Base-by-base conservation (phyloP, 2,888 invertebrate species). In the Oscheius sp. region DNA sequence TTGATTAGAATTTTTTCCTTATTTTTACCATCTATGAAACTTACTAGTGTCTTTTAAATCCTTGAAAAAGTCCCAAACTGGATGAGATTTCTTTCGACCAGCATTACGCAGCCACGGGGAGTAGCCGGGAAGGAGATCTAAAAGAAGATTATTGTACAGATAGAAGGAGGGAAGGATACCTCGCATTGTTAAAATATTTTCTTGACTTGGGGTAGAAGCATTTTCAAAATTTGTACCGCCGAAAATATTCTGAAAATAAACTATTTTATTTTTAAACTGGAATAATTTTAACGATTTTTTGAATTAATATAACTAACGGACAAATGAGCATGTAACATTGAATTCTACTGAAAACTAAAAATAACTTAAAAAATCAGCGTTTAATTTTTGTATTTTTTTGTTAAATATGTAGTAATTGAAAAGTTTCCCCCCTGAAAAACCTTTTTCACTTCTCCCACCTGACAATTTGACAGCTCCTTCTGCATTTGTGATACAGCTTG, bases 51-150 rank as follows among this genome's bases (percentile, higher is more conserved):
- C 79, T 32, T 80, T 79, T 38, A 82, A 64, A 59, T 82, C 82
- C n/a, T 70, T 70, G 64, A 82, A 82, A 64, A 81, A 82, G 24
- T 79, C 75, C 81, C 82, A 82, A 32, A 82, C 82, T n/a, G 82
- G 82, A 66, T 82, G 82, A 14, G 78, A 76, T 68, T 82, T 82
- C 69, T 82, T 80, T 12, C 79, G 45, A 22, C 79, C 79, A 12
- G 79, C 79, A 36, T 80, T 80, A 26, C 79, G 51, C 8, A 75
- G 74, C 79, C 77, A 80, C 20, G 79, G 77, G 6, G 75, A 74
- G 33, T 67, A 67, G 41, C 65, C 65, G 28, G 51, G 51, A 22
- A 56, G 38, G 5, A 65, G 44, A 22, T 65, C 65, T 51, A 30
- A 54, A 57, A 41, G 9, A 14, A 24, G 57, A 36, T 22, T 41